Percentiles rank a stretch among this genome's conserved stretches.
These are phyloP conservation scores for Tribolium freemani DNA, from an alignment of 2,888 invertebrate genomes.

Conservation along the genomic window DNA sequence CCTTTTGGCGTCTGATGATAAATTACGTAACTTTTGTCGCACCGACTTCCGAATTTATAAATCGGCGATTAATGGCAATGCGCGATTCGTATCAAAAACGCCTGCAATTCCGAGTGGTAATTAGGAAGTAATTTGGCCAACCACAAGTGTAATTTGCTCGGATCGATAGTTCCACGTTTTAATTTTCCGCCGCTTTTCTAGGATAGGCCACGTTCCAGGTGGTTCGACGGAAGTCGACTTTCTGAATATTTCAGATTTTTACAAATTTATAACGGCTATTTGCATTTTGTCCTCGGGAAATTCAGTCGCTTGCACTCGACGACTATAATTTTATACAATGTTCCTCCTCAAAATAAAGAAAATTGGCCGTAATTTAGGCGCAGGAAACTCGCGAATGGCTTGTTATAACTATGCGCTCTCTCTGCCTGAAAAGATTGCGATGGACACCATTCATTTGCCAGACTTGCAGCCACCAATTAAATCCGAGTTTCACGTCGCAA, in stretches of 20 bases:
- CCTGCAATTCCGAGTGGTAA: constrained; percentile 6
- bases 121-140: constrained; percentile 13
- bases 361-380: constrained; percentile 24
- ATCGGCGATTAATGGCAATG: constrained; percentile 16
- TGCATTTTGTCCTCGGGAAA: constrained; percentile 8
- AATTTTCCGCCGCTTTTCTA: background rate
- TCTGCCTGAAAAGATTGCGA: background rate
- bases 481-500: background rate
- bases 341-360: constrained; percentile 11
- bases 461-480: background rate
- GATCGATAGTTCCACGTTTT: background rate
- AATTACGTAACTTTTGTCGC: constrained; percentile 16
- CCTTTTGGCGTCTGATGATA: constrained; percentile 6
- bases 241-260: constrained; percentile 5
- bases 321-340: constrained; percentile 14
- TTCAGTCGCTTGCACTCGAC: constrained; percentile 16
- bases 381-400: constrained; percentile 21
- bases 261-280: constrained; percentile 11
- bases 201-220: background rate
- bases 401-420: constrained; percentile 9
- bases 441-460: background rate
- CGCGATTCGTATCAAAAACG: constrained; percentile 10
- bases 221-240: background rate
- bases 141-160: constrained; percentile 4
- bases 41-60: constrained; percentile 18